phyloP scores from a whole-genome alignment of 2,888 invertebrate genomes.

The Meliscaeva auricollis region DNA sequence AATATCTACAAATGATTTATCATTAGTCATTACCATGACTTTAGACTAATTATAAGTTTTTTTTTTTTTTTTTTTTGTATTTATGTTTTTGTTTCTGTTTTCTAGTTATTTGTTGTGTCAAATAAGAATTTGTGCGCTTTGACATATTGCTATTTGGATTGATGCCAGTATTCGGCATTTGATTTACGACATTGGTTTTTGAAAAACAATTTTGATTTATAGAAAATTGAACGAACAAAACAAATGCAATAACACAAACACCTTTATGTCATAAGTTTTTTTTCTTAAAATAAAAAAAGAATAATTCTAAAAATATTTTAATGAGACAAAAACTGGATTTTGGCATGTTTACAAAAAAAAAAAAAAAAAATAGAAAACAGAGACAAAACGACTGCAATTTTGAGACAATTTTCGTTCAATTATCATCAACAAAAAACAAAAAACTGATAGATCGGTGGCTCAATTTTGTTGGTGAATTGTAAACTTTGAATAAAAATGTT shows the following conservation, averaged over 20 bases:
- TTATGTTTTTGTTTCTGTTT: not conserved
- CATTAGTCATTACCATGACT: conserved; percentile 11
- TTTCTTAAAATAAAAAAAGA: too few relatives aligned
- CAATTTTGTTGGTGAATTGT: too few relatives aligned
- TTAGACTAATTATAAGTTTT: not conserved
- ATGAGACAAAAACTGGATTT: too few relatives aligned
- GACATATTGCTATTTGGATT: conserved; percentile 12
- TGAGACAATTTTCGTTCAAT: too few relatives aligned
- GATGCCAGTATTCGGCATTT: not conserved
- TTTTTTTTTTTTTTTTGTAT: not conserved
- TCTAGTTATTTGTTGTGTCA: not conserved
- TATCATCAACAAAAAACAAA: too few relatives aligned
- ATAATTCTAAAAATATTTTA: too few relatives aligned
- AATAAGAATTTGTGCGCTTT: not conserved
- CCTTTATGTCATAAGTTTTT: not conserved
- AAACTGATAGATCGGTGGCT: too few relatives aligned
- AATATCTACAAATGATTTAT: too few relatives aligned
- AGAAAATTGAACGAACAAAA: not conserved
- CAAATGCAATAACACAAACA: conserved; percentile 16
- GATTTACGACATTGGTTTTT: not conserved
- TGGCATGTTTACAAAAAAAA: too few relatives aligned
- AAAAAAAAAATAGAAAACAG: not conserved
- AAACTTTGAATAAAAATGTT: too few relatives aligned
- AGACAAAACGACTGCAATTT: too few relatives aligned
- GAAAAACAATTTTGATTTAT: conserved; percentile 19